Conservation (phyloP, 2,797 vertebrate species). For the Balearica regulorum region DNA sequence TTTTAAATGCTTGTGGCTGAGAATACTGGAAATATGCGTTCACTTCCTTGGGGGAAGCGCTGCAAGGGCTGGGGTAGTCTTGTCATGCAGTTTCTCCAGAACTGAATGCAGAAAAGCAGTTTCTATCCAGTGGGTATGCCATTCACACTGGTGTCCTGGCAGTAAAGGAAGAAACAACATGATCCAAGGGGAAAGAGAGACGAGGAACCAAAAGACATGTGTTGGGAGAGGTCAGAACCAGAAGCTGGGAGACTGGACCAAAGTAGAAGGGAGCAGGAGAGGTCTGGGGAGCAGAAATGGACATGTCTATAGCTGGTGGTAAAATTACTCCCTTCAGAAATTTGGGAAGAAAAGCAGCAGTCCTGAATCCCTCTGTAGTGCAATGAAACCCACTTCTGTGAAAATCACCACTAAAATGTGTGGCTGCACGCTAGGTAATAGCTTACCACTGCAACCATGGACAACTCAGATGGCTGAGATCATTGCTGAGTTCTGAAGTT, state of each 20-base stretch:
- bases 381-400: not conserved
- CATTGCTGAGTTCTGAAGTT: not conserved
- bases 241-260: not conserved
- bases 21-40: not conserved
- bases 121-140: not conserved
- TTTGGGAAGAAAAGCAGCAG: not conserved
- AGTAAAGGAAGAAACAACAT: not conserved
- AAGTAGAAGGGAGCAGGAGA: not conserved
- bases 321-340: not conserved
- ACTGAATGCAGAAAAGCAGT: not conserved
- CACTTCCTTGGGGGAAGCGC: not conserved
- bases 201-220: not conserved
- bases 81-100: not conserved
- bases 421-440: not conserved
- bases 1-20: not conserved
- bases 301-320: not conserved
- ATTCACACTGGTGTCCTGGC: not conserved
- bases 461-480: accelerated
- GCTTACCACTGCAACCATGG: not conserved
- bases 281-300: not conserved
- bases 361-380: not conserved
- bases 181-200: not conserved
- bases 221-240: not conserved
- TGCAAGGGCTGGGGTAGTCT: not conserved
- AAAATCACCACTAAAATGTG: not conserved